A percentile compares a stretch with the other conserved stretches of the same genome.
phyloP scores from a whole-genome alignment of 37 sponge, comb jelly and placozoan genomes.

The Ephydatia muelleri region DNA sequence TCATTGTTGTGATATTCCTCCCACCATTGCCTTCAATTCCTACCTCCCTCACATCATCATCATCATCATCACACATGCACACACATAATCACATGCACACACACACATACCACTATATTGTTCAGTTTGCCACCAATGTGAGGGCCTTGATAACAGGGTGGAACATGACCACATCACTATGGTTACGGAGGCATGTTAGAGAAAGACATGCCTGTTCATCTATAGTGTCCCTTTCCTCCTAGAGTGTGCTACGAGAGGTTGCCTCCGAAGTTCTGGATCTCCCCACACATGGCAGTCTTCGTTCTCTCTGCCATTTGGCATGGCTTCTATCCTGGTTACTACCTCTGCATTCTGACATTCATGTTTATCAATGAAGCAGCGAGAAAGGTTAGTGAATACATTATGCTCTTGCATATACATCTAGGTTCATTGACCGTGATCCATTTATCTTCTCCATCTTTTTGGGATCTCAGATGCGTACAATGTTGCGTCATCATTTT shows the following conservation, averaged over 20 bases:
- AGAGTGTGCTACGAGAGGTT: constrained; percentile 65
- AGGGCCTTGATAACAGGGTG: constrained; percentile 38
- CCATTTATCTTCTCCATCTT: neutral
- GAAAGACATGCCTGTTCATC: neutral
- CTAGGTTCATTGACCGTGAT: neutral
- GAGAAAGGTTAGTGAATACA: constrained; percentile 57
- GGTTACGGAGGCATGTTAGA: constrained; percentile 72
- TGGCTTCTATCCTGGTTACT: constrained; percentile 91
- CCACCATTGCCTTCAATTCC: neutral
- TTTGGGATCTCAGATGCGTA: no score
- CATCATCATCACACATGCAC: no score
- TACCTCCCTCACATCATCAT: neutral
- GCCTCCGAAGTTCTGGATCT: neutral
- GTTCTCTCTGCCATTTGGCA: constrained; percentile 88
- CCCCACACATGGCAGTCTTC: constrained; percentile 54
- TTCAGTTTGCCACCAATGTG: constrained; percentile 53
- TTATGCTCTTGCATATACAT: neutral
- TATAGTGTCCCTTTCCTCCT: neutral
- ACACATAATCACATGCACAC: no score
- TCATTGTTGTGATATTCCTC: no score
- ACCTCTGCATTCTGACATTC: constrained; percentile 60
- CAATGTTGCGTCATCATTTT: constrained; percentile 54
- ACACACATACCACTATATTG: neutral
- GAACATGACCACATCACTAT: constrained; percentile 64
- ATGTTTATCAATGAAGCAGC: constrained; percentile 50